Conservation (phyloP, 2,888 invertebrate genomes). For the Helobdella robusta region DNA sequence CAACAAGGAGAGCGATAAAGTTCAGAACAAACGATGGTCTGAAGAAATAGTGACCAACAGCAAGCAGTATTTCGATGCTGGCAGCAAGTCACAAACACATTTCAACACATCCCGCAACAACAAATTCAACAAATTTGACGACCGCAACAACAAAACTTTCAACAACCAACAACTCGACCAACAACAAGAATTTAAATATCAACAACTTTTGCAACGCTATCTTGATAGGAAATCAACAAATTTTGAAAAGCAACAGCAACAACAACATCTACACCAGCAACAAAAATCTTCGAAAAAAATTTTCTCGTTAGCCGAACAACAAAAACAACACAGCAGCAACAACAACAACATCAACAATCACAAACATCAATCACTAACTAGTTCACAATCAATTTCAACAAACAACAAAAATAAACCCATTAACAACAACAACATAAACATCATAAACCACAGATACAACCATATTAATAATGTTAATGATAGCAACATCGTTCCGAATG, state of each 20-base stretch:
- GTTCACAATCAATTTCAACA: background rate
- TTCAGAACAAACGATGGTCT: background rate
- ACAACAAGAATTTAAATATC: background rate
- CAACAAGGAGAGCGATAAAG: background rate
- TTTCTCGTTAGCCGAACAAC: no score
- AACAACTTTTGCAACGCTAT: no score
- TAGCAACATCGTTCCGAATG: no score
- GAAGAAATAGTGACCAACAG: background rate
- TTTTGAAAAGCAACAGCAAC: no score
- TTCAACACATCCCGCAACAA: background rate
- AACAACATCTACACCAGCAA: no score
- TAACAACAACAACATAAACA: conserved; percentile 8
- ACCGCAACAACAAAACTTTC: background rate
- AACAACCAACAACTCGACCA: background rate
- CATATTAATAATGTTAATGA: background rate
- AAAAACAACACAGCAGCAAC: no score
- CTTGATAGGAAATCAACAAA: no score
- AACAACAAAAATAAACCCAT: background rate
- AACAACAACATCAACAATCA: no score
- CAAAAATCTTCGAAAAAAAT: no score
- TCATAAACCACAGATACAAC: conserved; percentile 1
- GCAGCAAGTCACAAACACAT: background rate
- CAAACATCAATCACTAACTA: no score
- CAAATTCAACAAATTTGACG: background rate
- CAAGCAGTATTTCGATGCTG: background rate